Evolutionary conservation across 2,888 invertebrate genomes (phyloP).

Genomic region (Geophilus truncorum): DNA sequence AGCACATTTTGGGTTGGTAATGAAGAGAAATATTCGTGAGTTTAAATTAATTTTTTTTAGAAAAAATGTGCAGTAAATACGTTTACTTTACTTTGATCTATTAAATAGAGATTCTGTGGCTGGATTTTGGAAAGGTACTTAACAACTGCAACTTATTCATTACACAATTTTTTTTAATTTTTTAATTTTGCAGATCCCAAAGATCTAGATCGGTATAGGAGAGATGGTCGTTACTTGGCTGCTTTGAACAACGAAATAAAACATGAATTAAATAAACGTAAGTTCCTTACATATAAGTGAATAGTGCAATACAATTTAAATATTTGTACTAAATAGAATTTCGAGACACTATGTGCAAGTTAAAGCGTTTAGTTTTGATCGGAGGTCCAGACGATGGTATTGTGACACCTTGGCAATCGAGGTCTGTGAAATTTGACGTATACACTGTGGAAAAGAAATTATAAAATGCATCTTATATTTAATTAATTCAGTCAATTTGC

Average conservation of each 20-base stretch:
- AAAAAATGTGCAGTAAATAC: background rate
- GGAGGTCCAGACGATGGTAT: conserved; percentile 90
- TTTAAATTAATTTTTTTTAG: background rate
- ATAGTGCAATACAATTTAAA: no score
- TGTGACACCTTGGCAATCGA: conserved; percentile 92
- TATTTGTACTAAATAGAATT: no score
- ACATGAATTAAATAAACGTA: background rate
- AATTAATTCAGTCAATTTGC: conserved; percentile 73
- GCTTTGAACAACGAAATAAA: background rate
- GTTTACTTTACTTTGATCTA: background rate
- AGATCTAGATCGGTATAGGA: background rate
- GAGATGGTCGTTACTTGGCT: background rate
- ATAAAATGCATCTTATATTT: conserved; percentile 32
- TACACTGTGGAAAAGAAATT: background rate
- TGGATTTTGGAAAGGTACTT: background rate
- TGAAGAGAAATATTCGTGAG: background rate
- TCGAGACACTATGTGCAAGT: conserved; percentile 62
- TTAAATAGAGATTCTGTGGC: background rate
- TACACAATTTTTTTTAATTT: background rate
- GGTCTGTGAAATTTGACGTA: conserved; percentile 53
- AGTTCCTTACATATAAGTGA: no score
- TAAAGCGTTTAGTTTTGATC: conserved; percentile 72
- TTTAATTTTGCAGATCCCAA: background rate
- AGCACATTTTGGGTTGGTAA: background rate
- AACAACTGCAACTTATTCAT: background rate